Conservation (phyloP, 1,140 invertebrate genomes). For the Zaprionus inermis region DNA sequence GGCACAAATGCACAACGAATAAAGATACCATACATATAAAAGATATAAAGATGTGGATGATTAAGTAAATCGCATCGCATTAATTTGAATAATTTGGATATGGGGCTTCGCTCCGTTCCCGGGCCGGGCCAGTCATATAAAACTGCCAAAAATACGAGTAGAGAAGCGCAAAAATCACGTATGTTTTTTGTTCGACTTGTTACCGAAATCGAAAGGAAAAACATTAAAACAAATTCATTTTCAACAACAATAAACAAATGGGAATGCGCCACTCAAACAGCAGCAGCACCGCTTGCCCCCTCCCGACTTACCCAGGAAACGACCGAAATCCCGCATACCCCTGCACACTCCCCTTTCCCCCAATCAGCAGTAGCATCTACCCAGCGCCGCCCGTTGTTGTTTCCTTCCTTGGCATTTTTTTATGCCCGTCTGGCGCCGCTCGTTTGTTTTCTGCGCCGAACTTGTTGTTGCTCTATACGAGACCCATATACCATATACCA, state of each 20-base stretch:
- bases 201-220: constrained; percentile 38
- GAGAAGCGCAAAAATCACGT: not conserved
- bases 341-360: not conserved
- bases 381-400: constrained; percentile 11
- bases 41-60: constrained; percentile 39
- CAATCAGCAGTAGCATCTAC: not conserved
- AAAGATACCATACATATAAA: constrained; percentile 26
- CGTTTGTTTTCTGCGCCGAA: constrained; percentile 24
- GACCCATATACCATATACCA: constrained; percentile 6
- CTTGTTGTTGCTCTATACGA: not conserved
- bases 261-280: constrained; percentile 46
- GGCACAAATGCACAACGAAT: constrained; percentile 49
- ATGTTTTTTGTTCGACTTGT: constrained; percentile 16
- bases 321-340: not conserved
- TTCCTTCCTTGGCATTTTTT: constrained; percentile 49
- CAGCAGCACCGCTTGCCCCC: not conserved
- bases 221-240: constrained; percentile 55
- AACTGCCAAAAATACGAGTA: constrained; percentile 32
- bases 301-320: not conserved
- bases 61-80: constrained; percentile 60
- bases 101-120: not conserved
- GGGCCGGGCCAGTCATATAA: constrained; percentile 40
- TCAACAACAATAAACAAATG: constrained; percentile 69
- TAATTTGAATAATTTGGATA: constrained; percentile 43
- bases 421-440: constrained; percentile 74